Evolutionary conservation across 1,140 invertebrate species (phyloP), one percentile per base, ranked within the genome.

Genomic region (Rhysida immarginata): DNA sequence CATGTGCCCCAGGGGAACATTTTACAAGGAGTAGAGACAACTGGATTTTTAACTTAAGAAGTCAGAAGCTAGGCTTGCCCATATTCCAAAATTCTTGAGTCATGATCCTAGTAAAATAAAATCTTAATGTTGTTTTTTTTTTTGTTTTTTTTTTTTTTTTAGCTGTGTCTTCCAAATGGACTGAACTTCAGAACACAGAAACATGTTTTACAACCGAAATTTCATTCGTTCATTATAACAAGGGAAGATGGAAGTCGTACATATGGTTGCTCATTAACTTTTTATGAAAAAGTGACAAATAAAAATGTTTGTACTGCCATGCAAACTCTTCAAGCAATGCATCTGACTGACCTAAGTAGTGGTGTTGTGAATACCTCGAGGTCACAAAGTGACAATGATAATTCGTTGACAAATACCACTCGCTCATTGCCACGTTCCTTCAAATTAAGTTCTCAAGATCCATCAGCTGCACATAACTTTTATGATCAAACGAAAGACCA

Each of bases 141-240:
- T 11, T 8, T 46, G 5, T 11, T 61, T 65, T 59, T 65, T 65
- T 75, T 77, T 26, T 24, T 56, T 58, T 74, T 73, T 53, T 71
- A 94, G 87, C 77, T 99, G 26, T 94, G 89, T 69, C 75, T 97
- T 65, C 95, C 95, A 35, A 84, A 84, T 70, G 94, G 95, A 46
- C 71, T 98, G 18, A 80, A 84, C 62, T 96, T 99, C 74, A 81
- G 87, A 53, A 96, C 93, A 2, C 91, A 96, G 69, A 93, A 91
- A 70, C 86, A 96, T 70, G 79, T 81, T 46, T 78, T 90, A 58
- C 83, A 87, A 60, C 85, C 93, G 16, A 79, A 78, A 60, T 96
- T 96, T 76, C 96, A 99, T 71, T 90, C 92, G 48, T 99, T 98
- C 76, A 81, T 97, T 8, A 90, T 97, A 44, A 98, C 95, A 20